Percentiles rank a stretch among this genome's conserved stretches.
Evolutionary conservation across 1,140 invertebrate species (phyloP).

Genomic region (Drosophila athabasca): DNA sequence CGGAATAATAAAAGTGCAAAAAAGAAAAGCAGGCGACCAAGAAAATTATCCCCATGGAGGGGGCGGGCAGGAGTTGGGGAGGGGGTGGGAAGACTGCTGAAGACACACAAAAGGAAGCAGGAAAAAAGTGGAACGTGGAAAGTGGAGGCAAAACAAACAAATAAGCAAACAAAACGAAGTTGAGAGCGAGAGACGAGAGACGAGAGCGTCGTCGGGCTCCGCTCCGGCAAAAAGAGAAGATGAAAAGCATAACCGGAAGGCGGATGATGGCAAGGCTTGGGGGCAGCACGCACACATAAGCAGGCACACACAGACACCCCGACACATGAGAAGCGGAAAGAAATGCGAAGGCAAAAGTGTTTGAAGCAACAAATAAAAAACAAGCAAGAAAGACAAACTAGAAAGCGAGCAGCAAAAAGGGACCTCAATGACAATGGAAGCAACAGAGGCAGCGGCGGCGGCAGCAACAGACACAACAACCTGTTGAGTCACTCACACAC

Average conservation of each 20-base stretch:
- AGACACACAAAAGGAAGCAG: slow-evolving; percentile 50
- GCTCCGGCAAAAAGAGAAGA: slow-evolving; percentile 63
- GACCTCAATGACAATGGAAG: slow-evolving; percentile 63
- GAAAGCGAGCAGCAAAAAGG: slow-evolving; percentile 74
- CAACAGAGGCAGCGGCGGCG: slow-evolving; percentile 35
- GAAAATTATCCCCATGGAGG: slow-evolving; percentile 58
- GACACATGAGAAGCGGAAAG: slow-evolving; percentile 40
- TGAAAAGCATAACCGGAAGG: slow-evolving; percentile 45
- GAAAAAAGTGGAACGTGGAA: slow-evolving; percentile 31
- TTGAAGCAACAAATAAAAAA: slow-evolving; percentile 67
- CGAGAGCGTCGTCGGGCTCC: slow-evolving; percentile 44
- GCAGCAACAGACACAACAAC: slow-evolving; percentile 68
- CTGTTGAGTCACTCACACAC: slow-evolving; percentile 59
- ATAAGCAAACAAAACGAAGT: slow-evolving; percentile 68
- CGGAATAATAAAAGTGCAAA: slow-evolving; percentile 66
- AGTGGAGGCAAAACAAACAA: slow-evolving; percentile 67
- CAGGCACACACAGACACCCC: slow-evolving; percentile 31
- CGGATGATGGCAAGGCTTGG: slow-evolving; percentile 24
- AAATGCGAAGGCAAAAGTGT: slow-evolving; percentile 74
- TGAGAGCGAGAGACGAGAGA: slow-evolving; percentile 42
- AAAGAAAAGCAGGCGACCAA: slow-evolving; percentile 48
- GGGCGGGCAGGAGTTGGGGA: not conserved
- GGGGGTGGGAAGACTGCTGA: slow-evolving; percentile 6
- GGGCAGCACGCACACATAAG: slow-evolving; percentile 6
- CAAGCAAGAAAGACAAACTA: slow-evolving; percentile 66